Conservation (phyloP, 2,113 vertebrate genomes). For the Grammomys dolichurus region DNA sequence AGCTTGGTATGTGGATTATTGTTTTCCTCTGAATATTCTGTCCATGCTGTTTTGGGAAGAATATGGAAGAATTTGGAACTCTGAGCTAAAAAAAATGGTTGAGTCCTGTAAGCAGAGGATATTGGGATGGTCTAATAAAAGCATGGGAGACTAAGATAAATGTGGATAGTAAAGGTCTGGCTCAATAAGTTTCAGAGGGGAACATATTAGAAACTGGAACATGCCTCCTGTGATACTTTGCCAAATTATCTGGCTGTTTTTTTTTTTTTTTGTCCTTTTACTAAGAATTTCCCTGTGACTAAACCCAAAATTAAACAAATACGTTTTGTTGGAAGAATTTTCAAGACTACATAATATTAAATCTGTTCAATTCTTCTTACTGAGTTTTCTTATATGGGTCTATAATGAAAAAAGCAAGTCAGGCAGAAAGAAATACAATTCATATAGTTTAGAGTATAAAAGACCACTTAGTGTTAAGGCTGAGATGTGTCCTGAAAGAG, state of each 20-base stretch:
- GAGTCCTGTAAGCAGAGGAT: background rate
- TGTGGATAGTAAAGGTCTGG: background rate
- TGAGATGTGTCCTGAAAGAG: background rate
- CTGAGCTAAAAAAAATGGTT: background rate
- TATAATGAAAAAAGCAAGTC: background rate
- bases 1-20: too few relatives aligned
- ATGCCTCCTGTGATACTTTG: background rate
- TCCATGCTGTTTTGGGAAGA: background rate
- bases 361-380: background rate
- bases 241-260: background rate
- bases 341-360: background rate
- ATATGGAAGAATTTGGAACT: background rate
- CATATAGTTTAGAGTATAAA: background rate
- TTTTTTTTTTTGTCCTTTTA: background rate
- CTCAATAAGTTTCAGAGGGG: background rate
- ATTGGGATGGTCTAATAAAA: background rate
- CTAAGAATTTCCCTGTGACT: background rate
- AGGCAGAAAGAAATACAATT: background rate
- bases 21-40: background rate
- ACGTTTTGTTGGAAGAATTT: background rate
- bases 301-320: background rate
- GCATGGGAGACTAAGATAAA: background rate
- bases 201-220: background rate
- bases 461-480: background rate
- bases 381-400: background rate